phyloP scores from a whole-genome alignment of 1,140 invertebrate genomes.

The Rhyacophila brunnea region DNA sequence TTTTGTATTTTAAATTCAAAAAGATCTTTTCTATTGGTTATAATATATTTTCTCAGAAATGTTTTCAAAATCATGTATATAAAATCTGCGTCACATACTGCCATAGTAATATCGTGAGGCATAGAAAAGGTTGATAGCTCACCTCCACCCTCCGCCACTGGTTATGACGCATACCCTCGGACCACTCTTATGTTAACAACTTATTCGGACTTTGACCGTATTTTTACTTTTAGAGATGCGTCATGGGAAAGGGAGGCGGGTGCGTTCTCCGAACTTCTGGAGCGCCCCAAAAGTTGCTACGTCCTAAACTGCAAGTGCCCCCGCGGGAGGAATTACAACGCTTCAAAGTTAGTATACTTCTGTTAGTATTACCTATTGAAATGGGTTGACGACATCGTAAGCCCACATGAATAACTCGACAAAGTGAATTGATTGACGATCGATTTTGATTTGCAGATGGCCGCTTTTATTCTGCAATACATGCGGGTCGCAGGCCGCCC shows the following conservation, averaged over 20 bases:
- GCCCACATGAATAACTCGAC: not conserved
- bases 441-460: slow-evolving; percentile 7
- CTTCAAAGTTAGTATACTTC: slow-evolving; percentile 6
- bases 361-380: not conserved
- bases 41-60: too few relatives aligned
- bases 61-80: not conserved
- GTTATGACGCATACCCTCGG: too few relatives aligned
- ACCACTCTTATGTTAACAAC: too few relatives aligned
- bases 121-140: not conserved
- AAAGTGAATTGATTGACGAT: not conserved
- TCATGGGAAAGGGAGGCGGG: slow-evolving; percentile 66
- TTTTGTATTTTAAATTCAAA: too few relatives aligned
- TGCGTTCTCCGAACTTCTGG: slow-evolving; percentile 56
- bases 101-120: not conserved
- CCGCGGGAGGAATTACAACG: slow-evolving; percentile 37
- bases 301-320: slow-evolving; percentile 39
- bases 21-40: too few relatives aligned
- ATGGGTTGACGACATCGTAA: not conserved
- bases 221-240: slow-evolving; percentile 55
- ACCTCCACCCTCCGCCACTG: too few relatives aligned
- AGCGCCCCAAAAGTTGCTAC: slow-evolving; percentile 39
- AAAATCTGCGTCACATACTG: not conserved
- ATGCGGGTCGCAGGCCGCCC: slow-evolving; percentile 22
- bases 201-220: too few relatives aligned
- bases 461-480: slow-evolving; percentile 8